phyloP scores from a whole-genome alignment of 2,113 vertebrate species.

The Anhinga anhinga region DNA sequence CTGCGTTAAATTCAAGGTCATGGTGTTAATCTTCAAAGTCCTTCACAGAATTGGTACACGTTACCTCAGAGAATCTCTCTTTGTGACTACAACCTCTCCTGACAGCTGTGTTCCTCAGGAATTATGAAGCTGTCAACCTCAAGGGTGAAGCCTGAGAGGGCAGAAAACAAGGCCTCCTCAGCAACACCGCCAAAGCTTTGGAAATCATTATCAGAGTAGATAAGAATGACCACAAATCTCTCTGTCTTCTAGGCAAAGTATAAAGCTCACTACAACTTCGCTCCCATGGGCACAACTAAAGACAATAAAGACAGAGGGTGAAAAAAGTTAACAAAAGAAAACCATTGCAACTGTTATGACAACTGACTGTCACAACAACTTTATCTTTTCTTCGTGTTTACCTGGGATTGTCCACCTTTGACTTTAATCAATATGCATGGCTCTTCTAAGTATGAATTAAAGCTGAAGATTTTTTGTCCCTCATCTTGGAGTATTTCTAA shows the following conservation, averaged over 20 bases:
- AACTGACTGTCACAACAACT: neutral
- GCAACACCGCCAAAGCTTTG: constrained; percentile 38
- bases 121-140: constrained; percentile 69
- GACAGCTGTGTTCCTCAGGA: constrained; percentile 60
- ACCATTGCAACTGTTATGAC: neutral
- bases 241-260: constrained; percentile 12
- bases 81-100: constrained; percentile 47
- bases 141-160: constrained; percentile 54
- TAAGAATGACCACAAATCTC: constrained; percentile 64
- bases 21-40: constrained; percentile 61
- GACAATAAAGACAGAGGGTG: constrained; percentile 9
- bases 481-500: neutral
- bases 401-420: neutral
- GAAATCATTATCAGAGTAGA: constrained; percentile 56
- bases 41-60: constrained; percentile 43
- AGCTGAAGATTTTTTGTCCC: neutral
- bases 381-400: neutral
- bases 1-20: constrained; percentile 42
- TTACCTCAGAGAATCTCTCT: constrained; percentile 49
- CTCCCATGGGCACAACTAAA: constrained; percentile 2
- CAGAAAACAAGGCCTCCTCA: constrained; percentile 44
- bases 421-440: neutral
- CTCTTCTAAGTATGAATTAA: neutral
- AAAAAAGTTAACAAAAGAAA: neutral
- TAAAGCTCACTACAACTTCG: constrained; percentile 13